These are phyloP conservation scores for Poecilus cupreus DNA, from an alignment of 2,888 invertebrate genomes.

Conservation along the genomic window DNA sequence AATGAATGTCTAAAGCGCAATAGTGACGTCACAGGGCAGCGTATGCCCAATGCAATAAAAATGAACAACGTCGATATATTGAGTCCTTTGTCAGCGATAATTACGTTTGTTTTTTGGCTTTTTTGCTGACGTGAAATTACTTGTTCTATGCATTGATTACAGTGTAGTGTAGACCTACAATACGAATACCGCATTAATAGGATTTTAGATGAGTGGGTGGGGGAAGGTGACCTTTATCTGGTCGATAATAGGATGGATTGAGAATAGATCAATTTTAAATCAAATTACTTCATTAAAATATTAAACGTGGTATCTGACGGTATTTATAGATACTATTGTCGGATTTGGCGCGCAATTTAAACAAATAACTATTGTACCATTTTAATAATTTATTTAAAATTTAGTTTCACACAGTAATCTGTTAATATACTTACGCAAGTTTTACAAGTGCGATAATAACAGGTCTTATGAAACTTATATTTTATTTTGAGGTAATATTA, in stretches of 20 bases:
- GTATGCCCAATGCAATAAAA: too few species aligned
- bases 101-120: neutral
- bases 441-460: too few species aligned
- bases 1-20: too few species aligned
- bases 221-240: neutral
- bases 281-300: neutral
- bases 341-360: too few species aligned
- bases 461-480: too few species aligned
- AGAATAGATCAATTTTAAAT: neutral
- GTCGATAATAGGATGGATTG: neutral
- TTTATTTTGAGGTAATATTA: too few species aligned
- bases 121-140: neutral
- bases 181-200: neutral
- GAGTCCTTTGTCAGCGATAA: neutral
- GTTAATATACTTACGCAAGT: too few species aligned
- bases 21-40: too few species aligned
- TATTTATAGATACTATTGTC: too few species aligned
- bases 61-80: neutral
- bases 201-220: neutral
- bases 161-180: neutral
- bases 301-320: neutral
- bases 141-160: neutral
- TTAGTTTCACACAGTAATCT: too few species aligned
- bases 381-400: too few species aligned
- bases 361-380: too few species aligned